Conservation (phyloP, 2,113 vertebrate genomes). For the Philantomba maxwellii region DNA sequence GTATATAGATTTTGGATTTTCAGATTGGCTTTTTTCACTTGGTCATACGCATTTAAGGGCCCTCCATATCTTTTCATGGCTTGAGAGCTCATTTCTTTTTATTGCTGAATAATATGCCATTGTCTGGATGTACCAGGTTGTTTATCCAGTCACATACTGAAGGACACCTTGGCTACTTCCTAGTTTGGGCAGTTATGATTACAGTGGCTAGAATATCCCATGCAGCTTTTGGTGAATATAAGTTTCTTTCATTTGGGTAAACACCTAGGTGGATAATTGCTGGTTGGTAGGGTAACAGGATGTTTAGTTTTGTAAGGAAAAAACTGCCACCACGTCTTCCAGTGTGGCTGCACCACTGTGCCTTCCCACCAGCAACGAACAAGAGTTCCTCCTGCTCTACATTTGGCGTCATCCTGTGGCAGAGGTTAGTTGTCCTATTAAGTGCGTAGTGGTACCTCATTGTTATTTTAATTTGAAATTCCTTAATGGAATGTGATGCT, state of each 20-base stretch:
- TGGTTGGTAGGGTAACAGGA: neutral
- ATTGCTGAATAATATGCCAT: neutral
- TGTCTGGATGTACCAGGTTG: neutral
- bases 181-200: neutral
- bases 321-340: neutral
- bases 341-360: too few relatives aligned
- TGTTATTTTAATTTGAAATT: neutral
- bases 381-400: accelerated
- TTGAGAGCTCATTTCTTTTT: neutral
- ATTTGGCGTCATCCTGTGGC: neutral
- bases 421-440: neutral
- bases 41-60: neutral
- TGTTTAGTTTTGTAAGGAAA: neutral
- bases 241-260: neutral
- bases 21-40: neutral
- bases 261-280: neutral
- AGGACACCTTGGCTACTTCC: neutral
- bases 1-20: neutral
- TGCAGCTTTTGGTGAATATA: neutral
- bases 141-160: neutral
- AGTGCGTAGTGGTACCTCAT: accelerated
- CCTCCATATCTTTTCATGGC: neutral
- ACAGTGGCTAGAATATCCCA: neutral
- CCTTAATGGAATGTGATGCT: neutral
- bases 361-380: neutral